A percentile compares a stretch with the other conserved stretches of the same genome.
Conservation (phyloP, 2,113 vertebrate genomes). For the Megaleporinus macrocephalus region DNA sequence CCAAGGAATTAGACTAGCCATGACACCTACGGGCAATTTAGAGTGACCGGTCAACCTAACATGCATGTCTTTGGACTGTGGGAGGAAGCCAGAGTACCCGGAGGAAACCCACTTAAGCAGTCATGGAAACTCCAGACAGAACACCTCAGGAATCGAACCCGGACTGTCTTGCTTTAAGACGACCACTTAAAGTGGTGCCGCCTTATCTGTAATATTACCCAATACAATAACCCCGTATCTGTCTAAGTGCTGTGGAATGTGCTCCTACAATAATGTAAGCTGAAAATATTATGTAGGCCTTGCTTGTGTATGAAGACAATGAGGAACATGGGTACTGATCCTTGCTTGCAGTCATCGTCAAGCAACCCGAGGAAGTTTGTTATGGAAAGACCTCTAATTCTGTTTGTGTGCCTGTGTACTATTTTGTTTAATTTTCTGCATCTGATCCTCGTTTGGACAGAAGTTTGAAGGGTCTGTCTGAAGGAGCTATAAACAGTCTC, state of each 20-base stretch:
- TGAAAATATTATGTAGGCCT: too few relatives aligned
- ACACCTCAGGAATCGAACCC: too few relatives aligned
- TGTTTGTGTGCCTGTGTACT: neutral
- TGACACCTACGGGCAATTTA: too few relatives aligned
- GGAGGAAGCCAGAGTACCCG: too few relatives aligned
- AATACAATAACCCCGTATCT: neutral
- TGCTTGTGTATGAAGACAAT: neutral
- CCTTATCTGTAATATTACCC: neutral
- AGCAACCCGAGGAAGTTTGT: neutral
- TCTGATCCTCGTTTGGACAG: slow-evolving; percentile 31
- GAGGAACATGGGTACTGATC: neutral
- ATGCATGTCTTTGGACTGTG: too few relatives aligned
- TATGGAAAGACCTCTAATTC: neutral
- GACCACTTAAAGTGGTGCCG: too few relatives aligned
- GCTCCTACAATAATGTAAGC: too few relatives aligned
- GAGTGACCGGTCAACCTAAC: too few relatives aligned
- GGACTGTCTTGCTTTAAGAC: too few relatives aligned
- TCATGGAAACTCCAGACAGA: too few relatives aligned
- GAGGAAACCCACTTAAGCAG: too few relatives aligned
- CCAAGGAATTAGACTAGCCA: neutral
- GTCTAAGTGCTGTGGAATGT: too few relatives aligned
- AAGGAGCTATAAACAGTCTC: slow-evolving; percentile 28
- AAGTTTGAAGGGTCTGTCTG: slow-evolving; percentile 44
- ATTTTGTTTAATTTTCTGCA: slow-evolving; percentile 4
- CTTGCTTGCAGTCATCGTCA: neutral